Evolutionary conservation across 2,797 vertebrate species (phyloP).

Genomic region (Caiman crocodilus): DNA sequence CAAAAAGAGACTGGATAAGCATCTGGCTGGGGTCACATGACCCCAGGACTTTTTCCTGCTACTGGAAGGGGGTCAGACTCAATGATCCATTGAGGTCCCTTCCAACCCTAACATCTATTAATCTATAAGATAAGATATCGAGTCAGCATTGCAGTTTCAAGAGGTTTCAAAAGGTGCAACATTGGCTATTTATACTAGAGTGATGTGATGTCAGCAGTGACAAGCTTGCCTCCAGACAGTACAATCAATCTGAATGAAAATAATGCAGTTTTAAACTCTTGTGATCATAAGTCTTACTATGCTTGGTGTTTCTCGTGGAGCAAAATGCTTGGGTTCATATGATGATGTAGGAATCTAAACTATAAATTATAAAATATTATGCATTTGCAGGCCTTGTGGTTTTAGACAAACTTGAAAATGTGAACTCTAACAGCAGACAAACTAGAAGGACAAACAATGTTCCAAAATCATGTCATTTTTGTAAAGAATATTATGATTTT

Average conservation of each 20-base stretch:
- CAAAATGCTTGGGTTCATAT: fast-evolving
- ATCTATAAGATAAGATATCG: not conserved
- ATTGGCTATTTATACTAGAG: not conserved
- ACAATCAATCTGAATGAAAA: not conserved
- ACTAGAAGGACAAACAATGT: not conserved
- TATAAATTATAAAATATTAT: not conserved
- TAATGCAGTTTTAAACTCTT: not conserved
- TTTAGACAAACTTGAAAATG: not conserved
- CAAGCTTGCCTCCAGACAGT: not conserved
- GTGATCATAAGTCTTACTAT: not conserved
- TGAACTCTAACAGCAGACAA: not conserved
- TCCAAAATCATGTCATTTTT: not conserved
- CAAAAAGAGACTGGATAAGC: too few species aligned
- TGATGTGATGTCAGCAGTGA: not conserved
- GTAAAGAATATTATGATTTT: not conserved
- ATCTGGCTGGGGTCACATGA: too few species aligned
- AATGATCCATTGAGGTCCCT: too few species aligned
- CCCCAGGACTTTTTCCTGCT: too few species aligned
- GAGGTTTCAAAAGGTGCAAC: not conserved
- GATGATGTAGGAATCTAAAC: not conserved
- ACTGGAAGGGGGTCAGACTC: too few species aligned
- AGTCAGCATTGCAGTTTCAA: not conserved
- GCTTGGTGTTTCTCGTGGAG: not conserved
- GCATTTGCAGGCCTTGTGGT: not conserved
- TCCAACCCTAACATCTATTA: too few species aligned